Conservation (phyloP, 2,888 invertebrate species). For the Rugalucina vietnamica region DNA sequence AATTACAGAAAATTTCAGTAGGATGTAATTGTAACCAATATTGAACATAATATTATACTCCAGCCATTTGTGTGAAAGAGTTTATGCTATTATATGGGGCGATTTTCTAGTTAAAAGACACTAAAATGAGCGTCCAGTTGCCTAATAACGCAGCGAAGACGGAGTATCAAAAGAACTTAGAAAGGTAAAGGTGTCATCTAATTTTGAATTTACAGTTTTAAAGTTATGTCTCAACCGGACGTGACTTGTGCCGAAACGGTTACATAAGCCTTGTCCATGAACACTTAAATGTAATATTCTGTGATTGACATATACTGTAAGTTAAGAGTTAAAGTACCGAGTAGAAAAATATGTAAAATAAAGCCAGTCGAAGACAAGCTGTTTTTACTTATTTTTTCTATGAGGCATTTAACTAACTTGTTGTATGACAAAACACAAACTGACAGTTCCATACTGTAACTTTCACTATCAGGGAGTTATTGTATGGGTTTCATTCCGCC, state of each 20-base stretch:
- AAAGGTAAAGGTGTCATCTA: conserved; percentile 2
- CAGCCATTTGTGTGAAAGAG: background rate
- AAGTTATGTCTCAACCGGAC: background rate
- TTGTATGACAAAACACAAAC: too few relatives aligned
- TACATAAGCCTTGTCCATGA: too few relatives aligned
- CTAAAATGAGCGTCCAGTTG: conserved; percentile 9
- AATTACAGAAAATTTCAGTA: conserved; percentile 60
- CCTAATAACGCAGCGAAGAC: background rate
- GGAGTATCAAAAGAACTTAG: background rate
- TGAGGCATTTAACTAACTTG: too few relatives aligned
- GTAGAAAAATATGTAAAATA: too few relatives aligned
- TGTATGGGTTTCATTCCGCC: too few relatives aligned
- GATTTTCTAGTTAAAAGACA: conserved; percentile 1
- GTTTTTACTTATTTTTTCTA: too few relatives aligned
- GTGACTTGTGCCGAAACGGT: background rate
- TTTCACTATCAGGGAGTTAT: too few relatives aligned
- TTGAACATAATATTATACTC: conserved; percentile 6
- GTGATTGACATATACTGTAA: too few relatives aligned
- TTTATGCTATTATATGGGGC: conserved; percentile 8
- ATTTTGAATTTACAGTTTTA: background rate
- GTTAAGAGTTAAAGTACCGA: too few relatives aligned
- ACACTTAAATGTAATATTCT: too few relatives aligned
- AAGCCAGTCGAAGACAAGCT: too few relatives aligned
- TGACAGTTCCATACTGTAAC: too few relatives aligned
- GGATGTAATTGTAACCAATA: conserved; percentile 53